A percentile compares a stretch with the other conserved stretches of the same genome.
phyloP scores from a whole-genome alignment of 92 coral and sea anemone species.

The Zoanthus sansibaricus region DNA sequence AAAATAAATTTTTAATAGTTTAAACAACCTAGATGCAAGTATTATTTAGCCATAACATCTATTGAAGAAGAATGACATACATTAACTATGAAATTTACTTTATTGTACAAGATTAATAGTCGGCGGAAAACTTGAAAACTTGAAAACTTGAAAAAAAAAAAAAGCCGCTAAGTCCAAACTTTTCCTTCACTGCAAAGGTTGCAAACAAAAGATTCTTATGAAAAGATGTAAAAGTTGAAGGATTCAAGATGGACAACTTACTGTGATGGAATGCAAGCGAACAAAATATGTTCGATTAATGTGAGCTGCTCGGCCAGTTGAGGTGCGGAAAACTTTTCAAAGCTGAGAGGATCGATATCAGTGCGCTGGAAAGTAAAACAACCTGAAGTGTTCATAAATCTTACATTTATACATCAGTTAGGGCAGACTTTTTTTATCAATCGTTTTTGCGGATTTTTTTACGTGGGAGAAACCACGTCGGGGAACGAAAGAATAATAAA shows the following conservation, averaged over 20 bases:
- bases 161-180: not conserved
- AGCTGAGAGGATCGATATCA: conserved; percentile 75
- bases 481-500: too few species aligned
- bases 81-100: not conserved
- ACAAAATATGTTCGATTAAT: conserved; percentile 82
- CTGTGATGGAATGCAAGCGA: conserved; percentile 92
- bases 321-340: conserved; percentile 90
- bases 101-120: not conserved
- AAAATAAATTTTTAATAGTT: too few species aligned
- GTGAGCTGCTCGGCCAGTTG: conserved; percentile 96
- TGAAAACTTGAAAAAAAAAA: too few species aligned
- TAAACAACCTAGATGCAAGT: too few species aligned
- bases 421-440: not conserved
- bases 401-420: not conserved
- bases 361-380: conserved; percentile 44
- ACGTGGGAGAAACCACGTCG: too few species aligned
- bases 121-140: not conserved
- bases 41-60: too few species aligned
- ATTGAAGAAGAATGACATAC: not conserved
- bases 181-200: not conserved
- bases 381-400: not conserved
- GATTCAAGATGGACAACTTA: conserved; percentile 55
- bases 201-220: not conserved
- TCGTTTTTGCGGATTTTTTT: not conserved
- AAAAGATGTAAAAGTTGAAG: not conserved